phyloP scores from a whole-genome alignment of 2,113 vertebrate genomes.

The Neotoma lepida region DNA sequence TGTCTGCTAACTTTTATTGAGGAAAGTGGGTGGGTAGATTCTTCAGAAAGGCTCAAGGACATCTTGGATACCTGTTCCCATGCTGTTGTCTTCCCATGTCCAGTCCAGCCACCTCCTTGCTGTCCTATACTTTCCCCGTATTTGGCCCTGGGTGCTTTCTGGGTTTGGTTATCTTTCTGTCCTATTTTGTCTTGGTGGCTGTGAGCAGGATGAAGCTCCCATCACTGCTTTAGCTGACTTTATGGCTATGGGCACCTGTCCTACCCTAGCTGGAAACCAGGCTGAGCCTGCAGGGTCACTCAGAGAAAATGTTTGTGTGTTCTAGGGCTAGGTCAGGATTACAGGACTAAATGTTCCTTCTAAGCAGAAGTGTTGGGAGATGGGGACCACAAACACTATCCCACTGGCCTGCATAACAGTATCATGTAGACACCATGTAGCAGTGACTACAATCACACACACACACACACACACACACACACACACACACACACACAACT shows the following conservation, averaged over 20 bases:
- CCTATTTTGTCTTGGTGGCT: background rate
- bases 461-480: background rate
- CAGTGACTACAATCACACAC: background rate
- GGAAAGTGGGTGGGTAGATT: background rate
- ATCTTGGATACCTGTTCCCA: background rate
- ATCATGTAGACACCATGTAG: accelerated
- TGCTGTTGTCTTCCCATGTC: too few species aligned
- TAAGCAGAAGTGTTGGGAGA: accelerated
- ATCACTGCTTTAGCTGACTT: too few species aligned
- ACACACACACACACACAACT: background rate
- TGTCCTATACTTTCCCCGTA: background rate
- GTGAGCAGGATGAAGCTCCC: accelerated
- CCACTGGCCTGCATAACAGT: too few species aligned
- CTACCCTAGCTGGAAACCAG: background rate
- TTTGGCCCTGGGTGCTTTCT: background rate
- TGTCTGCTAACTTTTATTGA: background rate
- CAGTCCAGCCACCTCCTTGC: background rate
- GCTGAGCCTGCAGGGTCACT: background rate
- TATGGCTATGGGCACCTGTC: too few species aligned
- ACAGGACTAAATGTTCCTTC: accelerated
- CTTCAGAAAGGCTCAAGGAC: background rate
- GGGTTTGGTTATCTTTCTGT: too few species aligned
- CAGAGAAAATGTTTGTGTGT: background rate
- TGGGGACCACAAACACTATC: background rate
- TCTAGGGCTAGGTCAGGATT: background rate